These are phyloP conservation scores for Scyliorhinus canicula DNA, from an alignment of 2,797 vertebrate species.

Conservation along the genomic window DNA sequence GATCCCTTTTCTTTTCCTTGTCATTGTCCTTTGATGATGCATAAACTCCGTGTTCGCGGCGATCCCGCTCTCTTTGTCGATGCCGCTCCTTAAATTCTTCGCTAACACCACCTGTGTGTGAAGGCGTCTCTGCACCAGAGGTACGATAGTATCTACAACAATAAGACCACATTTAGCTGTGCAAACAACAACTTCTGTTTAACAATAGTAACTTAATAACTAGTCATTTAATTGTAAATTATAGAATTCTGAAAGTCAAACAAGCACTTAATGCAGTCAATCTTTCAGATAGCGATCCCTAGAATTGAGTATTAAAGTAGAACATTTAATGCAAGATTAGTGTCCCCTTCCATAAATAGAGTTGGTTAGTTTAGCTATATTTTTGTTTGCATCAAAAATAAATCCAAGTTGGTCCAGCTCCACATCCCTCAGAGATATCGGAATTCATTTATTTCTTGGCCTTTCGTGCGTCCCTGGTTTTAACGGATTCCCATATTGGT, in stretches of 20 bases:
- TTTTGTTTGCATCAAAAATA: too few species aligned
- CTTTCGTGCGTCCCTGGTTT: too few species aligned
- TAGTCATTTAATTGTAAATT: neutral
- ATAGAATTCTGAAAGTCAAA: neutral
- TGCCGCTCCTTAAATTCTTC: conserved; percentile 83
- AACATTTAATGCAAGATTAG: neutral
- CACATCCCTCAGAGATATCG: too few species aligned
- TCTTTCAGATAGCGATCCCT: neutral
- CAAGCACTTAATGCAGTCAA: neutral
- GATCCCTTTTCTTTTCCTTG: conserved; percentile 62
- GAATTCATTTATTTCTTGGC: too few species aligned
- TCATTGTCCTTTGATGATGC: conserved; percentile 87
- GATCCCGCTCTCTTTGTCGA: conserved; percentile 83
- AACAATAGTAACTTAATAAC: neutral
- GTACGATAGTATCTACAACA: conserved; percentile 77
- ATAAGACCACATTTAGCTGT: neutral
- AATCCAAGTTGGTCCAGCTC: neutral
- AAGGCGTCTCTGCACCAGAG: conserved; percentile 85
- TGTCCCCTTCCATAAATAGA: neutral
- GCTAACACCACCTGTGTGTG: conserved; percentile 89
- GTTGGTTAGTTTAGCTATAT: neutral
- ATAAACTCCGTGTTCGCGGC: conserved; percentile 85
- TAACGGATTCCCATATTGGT: too few species aligned
- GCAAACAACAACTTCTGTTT: neutral
- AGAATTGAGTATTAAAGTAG: neutral